Base-by-base conservation (phyloP, 2,797 vertebrate species). In the Halcyon leucocephala region DNA sequence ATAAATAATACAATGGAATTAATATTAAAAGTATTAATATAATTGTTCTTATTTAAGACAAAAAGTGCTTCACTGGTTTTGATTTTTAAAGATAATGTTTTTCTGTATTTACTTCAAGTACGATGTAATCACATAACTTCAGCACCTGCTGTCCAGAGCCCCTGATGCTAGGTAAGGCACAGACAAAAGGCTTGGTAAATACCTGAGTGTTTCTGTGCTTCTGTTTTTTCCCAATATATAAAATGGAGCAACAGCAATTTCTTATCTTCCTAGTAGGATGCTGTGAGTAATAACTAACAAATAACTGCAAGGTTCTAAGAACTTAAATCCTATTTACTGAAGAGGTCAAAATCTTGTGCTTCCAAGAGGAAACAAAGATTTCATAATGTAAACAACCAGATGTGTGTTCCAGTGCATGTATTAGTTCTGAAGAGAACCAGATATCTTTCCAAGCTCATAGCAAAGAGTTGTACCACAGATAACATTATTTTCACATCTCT, bases 271-370 rank as follows among this genome's bases (percentile, higher is more conserved):
- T 83, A 58, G 84, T 83, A 62, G 62, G 62, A 66, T 91, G 72
- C 72, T 76, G 76, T 90, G 82, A 96, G 84, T 74, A 97, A 92
- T 93, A 94, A 88, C 85, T 83, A 83, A 55, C 62, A 95, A 86
- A 90, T 81, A 66, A 58, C 94, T 93, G n/a, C 61, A 94, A 94
- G 77, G 46, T 88, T 89, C 69, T 91, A 78, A 94, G 84, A 89
- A 86, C 80, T 73, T 91, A 95, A 95, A 96, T 95, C 82, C 58
- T 89, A 72, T 95, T 95, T 94, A 83, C 66, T 1, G 2, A 55
- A 88, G 92, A 88, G 92, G 93, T 94, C 92, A 95, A 95, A 79
- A 39, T 48, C 29, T 69, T 51, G 13, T 69, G 28, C 54, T 96
- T 92, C 54, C 54, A 90, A 80, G 46, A 86, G 51, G 48, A 94